Evolutionary conservation across 2,888 invertebrate genomes (phyloP).

Genomic region (Syrphus vitripennis): DNA sequence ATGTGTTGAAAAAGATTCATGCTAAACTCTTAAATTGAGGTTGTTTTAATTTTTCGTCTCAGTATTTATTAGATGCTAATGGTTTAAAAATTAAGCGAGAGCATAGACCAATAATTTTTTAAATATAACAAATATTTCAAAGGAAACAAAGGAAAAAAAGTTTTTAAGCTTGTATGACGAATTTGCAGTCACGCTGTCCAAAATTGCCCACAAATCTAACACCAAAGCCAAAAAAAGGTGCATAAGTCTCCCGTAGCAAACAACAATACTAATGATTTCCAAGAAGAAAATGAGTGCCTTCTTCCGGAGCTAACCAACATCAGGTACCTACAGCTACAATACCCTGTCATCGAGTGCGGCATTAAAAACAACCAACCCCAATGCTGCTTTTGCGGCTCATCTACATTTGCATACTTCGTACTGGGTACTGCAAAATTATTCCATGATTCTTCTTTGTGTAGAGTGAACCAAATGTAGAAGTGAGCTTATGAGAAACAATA

Average conservation of each 20-base stretch:
- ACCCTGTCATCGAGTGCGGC: conserved; percentile 58
- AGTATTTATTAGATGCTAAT: no score
- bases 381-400: conserved; percentile 64
- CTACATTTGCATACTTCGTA: conserved; percentile 67
- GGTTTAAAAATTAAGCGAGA: no score
- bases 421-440: conserved; percentile 57
- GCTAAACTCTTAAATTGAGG: no score
- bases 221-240: conserved; percentile 59
- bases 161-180: neutral
- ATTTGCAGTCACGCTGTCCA: conserved; percentile 55
- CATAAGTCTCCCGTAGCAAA: neutral
- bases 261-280: conserved; percentile 11
- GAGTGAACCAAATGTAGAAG: conserved; percentile 25
- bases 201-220: conserved; percentile 72
- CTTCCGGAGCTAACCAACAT: conserved; percentile 36
- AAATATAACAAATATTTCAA: no score
- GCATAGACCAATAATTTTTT: no score
- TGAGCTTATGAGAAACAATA: conserved; percentile 26
- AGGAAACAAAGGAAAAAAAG: no score
- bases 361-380: conserved; percentile 46
- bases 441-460: conserved; percentile 7
- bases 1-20: no score
- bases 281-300: conserved; percentile 21
- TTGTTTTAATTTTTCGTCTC: no score
- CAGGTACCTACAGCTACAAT: conserved; percentile 43